Evolutionary conservation across 2,797 vertebrate species (phyloP), one percentile per base, ranked within the genome.

Genomic region (Gymnoscopelus microlampas): DNA sequence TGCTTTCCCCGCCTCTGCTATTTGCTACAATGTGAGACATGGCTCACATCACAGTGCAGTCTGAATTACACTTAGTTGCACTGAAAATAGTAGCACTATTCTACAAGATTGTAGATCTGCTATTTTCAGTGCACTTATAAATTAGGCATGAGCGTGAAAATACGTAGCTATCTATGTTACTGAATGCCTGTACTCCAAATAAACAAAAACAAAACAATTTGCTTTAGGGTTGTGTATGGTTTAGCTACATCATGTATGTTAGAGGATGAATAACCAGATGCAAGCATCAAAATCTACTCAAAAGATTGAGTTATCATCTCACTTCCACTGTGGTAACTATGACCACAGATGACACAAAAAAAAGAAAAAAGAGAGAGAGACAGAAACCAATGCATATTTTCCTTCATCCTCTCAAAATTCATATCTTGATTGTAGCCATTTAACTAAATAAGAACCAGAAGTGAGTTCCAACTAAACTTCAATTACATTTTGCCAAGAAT

Each of bases 321-420:
- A 64, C 54, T 58, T 60, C 70, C 68, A 66, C 19, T 19, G 19
- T 29, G 3, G 26, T 29, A 2, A 29, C 2, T 29, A 4, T 29
- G 26, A 29, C 26, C 26, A 29, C 26, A 3, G 26, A 29, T 29
- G 26, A 68, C 50, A n/a, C 48, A 24, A 62, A 5, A 60, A 19
- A 60, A 62, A 5, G 63, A 19, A 60, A 61, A 19, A 63, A 74
- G 60, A 12, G 68, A 14, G 48, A 53, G 44, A 58, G 53, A 62
- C 26, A 29, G 39, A 19, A 60, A 32, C 9, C 19, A 39, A 49
- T 48, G 0, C 24, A 19, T 23, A 63, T 68, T 57, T 72, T 66
- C 48, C 73, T 76, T 81, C 70, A 60, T 71, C 60, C 69, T 74
- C 74, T 65, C 47, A 64, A 71, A 75, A 59, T 9, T 11, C 19